phyloP scores from a whole-genome alignment of 2,888 invertebrate species.

The Shargacucullia verbasci region DNA sequence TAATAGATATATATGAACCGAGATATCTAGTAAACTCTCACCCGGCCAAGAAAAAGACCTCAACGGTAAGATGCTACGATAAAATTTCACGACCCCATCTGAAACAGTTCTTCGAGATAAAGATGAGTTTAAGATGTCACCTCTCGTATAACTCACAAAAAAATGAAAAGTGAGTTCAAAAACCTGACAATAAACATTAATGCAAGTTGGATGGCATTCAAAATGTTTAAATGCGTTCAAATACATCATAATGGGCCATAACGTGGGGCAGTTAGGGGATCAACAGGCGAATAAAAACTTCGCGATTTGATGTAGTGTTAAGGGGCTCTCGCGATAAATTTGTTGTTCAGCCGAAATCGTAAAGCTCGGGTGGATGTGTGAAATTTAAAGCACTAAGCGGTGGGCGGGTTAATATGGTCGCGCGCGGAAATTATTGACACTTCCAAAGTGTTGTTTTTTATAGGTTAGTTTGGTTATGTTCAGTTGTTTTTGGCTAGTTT shows the following conservation, averaged over 20 bases:
- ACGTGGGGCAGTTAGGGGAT: constrained; percentile 68
- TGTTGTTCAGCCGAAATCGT: constrained; percentile 50
- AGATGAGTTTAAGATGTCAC: constrained; percentile 38
- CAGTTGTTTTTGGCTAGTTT: too few species aligned
- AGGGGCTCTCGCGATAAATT: constrained; percentile 52
- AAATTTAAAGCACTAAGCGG: constrained; percentile 37
- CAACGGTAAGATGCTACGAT: constrained; percentile 20
- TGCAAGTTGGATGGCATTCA: constrained; percentile 60
- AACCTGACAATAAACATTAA: constrained; percentile 51
- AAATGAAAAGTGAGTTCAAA: constrained; percentile 42
- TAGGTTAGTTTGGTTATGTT: too few species aligned
- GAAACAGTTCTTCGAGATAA: constrained; percentile 6
- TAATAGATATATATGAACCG: too few species aligned
- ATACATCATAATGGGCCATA: constrained; percentile 72
- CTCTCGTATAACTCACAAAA: constrained; percentile 29
- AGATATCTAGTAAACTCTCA: too few species aligned
- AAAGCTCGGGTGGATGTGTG: constrained; percentile 45
- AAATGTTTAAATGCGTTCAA: constrained; percentile 63
- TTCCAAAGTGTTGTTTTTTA: constrained; percentile 25
- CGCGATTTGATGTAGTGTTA: constrained; percentile 58
- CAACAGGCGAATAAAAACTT: constrained; percentile 83
- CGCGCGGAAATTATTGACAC: constrained; percentile 38
- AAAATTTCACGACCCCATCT: constrained; percentile 10
- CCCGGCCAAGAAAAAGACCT: not conserved
- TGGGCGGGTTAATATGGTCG: constrained; percentile 25